Evolutionary conservation across 1,140 invertebrate genomes (phyloP).

Genomic region (Odontomachus brunneus): DNA sequence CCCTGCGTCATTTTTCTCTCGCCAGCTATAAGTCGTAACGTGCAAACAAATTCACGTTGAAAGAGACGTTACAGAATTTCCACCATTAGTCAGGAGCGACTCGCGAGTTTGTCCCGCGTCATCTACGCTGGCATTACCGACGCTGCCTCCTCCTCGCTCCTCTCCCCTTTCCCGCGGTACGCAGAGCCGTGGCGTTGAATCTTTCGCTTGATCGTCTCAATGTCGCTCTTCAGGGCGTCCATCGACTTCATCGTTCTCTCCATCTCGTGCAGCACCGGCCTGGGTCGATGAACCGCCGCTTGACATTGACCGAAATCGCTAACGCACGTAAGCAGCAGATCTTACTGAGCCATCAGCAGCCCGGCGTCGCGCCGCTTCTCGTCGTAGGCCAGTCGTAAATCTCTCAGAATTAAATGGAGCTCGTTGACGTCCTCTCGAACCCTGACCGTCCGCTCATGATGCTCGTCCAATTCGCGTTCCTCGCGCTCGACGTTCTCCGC

Average conservation of each 20-base stretch:
- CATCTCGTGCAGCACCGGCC: conserved; percentile 69
- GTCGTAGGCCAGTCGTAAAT: conserved; percentile 41
- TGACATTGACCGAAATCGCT: conserved; percentile 38
- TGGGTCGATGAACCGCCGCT: conserved; percentile 53
- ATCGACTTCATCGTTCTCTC: conserved; percentile 61
- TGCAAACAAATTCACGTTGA: conserved; percentile 17
- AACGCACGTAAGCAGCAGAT: conserved; percentile 8
- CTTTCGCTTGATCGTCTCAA: conserved; percentile 54
- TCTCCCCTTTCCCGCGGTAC: background rate
- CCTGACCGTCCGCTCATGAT: background rate
- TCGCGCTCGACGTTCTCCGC: conserved; percentile 59
- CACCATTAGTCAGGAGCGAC: conserved; percentile 18
- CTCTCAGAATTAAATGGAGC: conserved; percentile 46
- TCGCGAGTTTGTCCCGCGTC: conserved; percentile 40
- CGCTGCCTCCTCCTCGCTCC: background rate
- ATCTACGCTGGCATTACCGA: conserved; percentile 10
- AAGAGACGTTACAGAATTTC: conserved; percentile 29
- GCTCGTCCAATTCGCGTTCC: conserved; percentile 37
- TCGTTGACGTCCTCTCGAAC: conserved; percentile 58
- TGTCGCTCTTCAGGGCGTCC: conserved; percentile 40
- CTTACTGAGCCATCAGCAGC: conserved; percentile 65
- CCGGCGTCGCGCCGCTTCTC: conserved; percentile 66
- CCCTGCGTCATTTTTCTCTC: conserved; percentile 3
- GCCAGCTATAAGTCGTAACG: background rate
- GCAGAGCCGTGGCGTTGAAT: conserved; percentile 32